These are phyloP conservation scores for Podabrus alpinus DNA, from an alignment of 2,888 invertebrate species.

Conservation along the genomic window DNA sequence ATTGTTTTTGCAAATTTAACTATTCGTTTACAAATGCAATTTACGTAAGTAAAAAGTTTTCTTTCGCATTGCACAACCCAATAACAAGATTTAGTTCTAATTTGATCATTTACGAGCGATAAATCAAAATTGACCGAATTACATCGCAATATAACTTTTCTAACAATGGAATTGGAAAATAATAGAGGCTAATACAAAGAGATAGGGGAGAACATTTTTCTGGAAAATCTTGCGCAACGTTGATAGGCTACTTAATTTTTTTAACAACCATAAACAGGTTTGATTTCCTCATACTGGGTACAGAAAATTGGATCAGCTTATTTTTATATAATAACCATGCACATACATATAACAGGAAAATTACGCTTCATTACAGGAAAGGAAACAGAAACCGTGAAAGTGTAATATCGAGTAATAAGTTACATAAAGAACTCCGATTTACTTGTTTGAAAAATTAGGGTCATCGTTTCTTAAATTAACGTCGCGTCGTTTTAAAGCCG, in stretches of 20 bases:
- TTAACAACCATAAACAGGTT: not conserved
- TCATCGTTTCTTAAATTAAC: not conserved
- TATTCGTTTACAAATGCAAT: not conserved
- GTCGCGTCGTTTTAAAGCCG: not conserved
- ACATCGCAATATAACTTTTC: too few species aligned
- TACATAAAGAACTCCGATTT: not conserved
- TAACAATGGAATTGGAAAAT: too few species aligned
- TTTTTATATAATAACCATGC: not conserved
- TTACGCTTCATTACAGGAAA: not conserved
- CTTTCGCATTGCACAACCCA: not conserved
- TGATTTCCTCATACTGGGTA: not conserved
- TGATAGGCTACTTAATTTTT: not conserved
- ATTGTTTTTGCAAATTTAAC: not conserved
- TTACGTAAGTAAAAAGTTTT: not conserved
- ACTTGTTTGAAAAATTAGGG: not conserved
- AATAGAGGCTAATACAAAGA: too few species aligned
- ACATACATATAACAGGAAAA: not conserved
- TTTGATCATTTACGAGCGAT: not conserved
- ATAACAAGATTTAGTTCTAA: not conserved
- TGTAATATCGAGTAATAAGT: not conserved
- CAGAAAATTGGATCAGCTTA: not conserved
- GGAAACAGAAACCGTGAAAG: conserved; percentile 3
- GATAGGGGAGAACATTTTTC: too few species aligned
- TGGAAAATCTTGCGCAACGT: not conserved
- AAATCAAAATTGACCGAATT: not conserved